Conservation (phyloP, 2,113 vertebrate species). For the Apodemus speciosus region DNA sequence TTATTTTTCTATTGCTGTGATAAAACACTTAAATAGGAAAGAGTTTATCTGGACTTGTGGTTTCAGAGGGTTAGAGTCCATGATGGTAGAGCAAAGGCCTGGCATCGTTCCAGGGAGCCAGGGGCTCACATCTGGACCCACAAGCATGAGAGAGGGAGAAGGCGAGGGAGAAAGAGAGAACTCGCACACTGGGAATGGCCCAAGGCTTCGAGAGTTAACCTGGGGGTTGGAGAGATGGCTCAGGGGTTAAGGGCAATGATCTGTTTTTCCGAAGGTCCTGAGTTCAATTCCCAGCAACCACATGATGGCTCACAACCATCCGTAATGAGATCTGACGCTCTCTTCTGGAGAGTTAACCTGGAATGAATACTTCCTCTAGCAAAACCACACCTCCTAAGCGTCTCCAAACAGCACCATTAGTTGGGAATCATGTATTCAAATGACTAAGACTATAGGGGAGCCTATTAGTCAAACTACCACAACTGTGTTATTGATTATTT, state of each 20-base stretch:
- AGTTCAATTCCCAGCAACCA: no score
- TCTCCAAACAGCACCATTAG: not conserved
- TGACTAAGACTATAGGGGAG: not conserved
- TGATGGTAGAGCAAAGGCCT: not conserved
- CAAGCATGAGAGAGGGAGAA: not conserved
- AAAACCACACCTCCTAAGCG: not conserved
- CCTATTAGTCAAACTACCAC: not conserved
- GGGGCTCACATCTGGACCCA: not conserved
- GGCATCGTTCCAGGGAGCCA: not conserved
- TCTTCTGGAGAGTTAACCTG: not conserved
- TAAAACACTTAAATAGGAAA: not conserved
- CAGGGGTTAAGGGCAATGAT: no score
- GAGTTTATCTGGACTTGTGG: not conserved
- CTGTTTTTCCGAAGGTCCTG: no score
- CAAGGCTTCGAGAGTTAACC: not conserved
- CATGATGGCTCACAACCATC: no score
- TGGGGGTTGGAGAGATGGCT: no score
- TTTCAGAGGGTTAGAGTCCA: not conserved
- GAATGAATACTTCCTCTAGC: not conserved
- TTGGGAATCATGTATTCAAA: not conserved
- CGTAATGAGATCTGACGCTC: no score
- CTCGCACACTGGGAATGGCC: not conserved
- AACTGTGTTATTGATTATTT: not conserved
- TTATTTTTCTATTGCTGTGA: not conserved
- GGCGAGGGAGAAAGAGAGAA: not conserved